Evolutionary conservation across 2,113 vertebrate genomes (phyloP).

Genomic region (Orientallactaga bullata): DNA sequence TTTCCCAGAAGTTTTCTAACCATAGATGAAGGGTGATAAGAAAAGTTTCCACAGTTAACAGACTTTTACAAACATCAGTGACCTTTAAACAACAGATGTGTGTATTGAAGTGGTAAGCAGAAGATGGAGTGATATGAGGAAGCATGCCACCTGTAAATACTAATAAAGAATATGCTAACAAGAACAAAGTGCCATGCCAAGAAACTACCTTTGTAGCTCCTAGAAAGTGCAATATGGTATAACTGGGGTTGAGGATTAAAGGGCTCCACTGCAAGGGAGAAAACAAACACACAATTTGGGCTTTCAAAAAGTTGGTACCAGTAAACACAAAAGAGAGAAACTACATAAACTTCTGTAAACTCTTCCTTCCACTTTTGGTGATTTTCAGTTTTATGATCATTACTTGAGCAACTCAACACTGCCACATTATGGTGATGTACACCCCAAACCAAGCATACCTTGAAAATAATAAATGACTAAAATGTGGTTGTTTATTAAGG

Average conservation of each 20-base stretch:
- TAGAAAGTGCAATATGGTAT: conserved; percentile 99
- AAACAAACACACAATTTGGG: conserved; percentile 83
- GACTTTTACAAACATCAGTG: conserved; percentile 67
- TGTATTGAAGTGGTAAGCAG: conserved; percentile 75
- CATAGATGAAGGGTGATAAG: conserved; percentile 67
- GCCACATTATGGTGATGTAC: no score
- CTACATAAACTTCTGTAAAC: not conserved
- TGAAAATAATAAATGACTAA: not conserved
- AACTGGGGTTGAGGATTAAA: conserved; percentile 99
- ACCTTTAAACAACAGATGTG: conserved; percentile 77
- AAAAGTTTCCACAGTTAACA: conserved; percentile 47
- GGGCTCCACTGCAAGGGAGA: conserved; percentile 97
- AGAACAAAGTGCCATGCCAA: conserved; percentile 87
- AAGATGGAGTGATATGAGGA: conserved; percentile 74
- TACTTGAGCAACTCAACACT: not conserved
- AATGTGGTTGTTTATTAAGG: not conserved
- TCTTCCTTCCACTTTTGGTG: not conserved
- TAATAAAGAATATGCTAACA: conserved; percentile 85
- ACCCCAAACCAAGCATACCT: not conserved
- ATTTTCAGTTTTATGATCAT: not conserved
- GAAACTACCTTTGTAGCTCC: conserved; percentile 98
- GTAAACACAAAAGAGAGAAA: not conserved
- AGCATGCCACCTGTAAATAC: conserved; percentile 81
- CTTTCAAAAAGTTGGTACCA: conserved; percentile 60
- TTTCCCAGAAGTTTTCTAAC: conserved; percentile 68